Conservation (phyloP, 2,113 vertebrate species). For the Brachypteracias leptosomus region DNA sequence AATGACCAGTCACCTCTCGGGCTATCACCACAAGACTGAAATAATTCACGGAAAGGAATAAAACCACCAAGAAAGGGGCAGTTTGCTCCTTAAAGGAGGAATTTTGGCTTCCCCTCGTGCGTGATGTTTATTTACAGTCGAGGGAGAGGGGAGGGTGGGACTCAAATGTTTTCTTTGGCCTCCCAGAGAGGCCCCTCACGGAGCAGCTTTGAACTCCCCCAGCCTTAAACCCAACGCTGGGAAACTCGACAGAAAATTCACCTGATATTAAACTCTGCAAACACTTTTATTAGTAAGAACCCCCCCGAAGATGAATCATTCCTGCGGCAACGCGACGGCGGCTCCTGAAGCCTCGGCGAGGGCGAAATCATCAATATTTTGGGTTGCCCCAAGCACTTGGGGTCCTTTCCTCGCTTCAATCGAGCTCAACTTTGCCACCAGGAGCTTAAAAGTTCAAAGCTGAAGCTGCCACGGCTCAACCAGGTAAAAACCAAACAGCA, state of each 20-base stretch:
- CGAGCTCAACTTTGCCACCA: accelerated
- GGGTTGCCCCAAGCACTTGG: background rate
- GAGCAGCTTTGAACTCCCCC: background rate
- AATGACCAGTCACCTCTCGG: background rate
- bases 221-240: background rate
- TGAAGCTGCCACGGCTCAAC: accelerated
- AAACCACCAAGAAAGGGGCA: background rate
- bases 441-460: background rate
- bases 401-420: background rate
- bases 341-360: accelerated
- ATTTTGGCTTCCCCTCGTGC: background rate
- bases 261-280: background rate
- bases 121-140: background rate
- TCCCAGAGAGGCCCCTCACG: background rate
- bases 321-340: accelerated
- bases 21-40: background rate
- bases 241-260: too few species aligned
- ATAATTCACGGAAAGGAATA: background rate
- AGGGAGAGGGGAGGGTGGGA: too few species aligned
- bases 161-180: background rate
- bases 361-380: background rate
- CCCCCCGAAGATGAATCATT: background rate
- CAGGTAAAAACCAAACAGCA: accelerated
- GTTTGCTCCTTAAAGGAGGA: background rate
- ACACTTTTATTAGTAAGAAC: background rate